Evolutionary conservation across 2,888 invertebrate species (phyloP).

Genomic region (Drosophila antonietae): DNA sequence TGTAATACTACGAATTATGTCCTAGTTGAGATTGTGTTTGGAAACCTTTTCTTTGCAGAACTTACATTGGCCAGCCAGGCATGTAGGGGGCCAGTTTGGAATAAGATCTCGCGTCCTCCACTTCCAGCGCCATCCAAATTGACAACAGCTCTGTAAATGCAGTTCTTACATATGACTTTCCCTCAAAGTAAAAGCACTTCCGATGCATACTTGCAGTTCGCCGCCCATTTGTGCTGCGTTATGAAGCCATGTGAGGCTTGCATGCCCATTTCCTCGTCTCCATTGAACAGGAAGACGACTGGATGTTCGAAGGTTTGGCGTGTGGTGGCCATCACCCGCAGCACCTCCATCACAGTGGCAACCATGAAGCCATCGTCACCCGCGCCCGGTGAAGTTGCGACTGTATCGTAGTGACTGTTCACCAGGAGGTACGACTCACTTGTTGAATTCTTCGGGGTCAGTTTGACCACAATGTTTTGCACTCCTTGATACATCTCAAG

Average conservation of each 20-base stretch:
- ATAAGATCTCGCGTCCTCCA: constrained; percentile 95
- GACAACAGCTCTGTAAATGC: constrained; percentile 88
- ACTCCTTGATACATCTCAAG: constrained; percentile 79
- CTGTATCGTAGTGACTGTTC: constrained; percentile 95
- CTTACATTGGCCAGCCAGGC: constrained; percentile 87
- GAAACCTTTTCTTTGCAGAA: background rate
- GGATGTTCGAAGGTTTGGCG: constrained; percentile 85
- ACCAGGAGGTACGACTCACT: constrained; percentile 86
- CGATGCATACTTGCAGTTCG: constrained; percentile 86
- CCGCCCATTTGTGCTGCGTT: constrained; percentile 92
- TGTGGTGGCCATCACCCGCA: constrained; percentile 84
- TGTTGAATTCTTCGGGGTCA: constrained; percentile 69
- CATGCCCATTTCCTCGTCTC: constrained; percentile 88
- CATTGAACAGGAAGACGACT: constrained; percentile 88
- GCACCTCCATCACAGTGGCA: constrained; percentile 87
- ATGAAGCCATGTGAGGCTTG: constrained; percentile 89
- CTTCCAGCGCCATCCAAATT: constrained; percentile 97
- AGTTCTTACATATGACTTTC: background rate
- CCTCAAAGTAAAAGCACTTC: background rate
- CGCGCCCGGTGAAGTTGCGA: constrained; percentile 90
- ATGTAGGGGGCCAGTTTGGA: constrained; percentile 92
- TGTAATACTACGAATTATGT: constrained; percentile 83
- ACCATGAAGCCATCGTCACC: constrained; percentile 88
- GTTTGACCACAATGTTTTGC: constrained; percentile 82
- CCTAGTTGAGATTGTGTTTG: background rate